A percentile compares a stretch with the other conserved stretches of the same genome.
Conservation (phyloP, 1,140 invertebrate genomes). For the Caenorhabditis remanei region DNA sequence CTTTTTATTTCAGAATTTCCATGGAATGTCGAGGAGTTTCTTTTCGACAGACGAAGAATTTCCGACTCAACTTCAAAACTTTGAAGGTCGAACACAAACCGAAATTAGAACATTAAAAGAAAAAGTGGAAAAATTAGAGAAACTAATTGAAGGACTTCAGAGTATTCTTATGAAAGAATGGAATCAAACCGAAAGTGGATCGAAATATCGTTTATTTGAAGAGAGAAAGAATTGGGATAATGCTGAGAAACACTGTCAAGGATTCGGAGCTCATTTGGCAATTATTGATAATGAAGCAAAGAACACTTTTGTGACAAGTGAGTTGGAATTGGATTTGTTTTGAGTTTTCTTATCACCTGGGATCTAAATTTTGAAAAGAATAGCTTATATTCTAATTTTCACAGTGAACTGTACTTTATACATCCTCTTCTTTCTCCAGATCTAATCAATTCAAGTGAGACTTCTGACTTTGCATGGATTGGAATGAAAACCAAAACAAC, state of each 20-base stretch:
- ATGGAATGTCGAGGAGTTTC: conserved; percentile 23
- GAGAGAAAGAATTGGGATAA: conserved; percentile 60
- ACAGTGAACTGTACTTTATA: no score
- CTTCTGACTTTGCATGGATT: conserved; percentile 57
- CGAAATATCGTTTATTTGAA: conserved; percentile 38
- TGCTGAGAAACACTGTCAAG: conserved; percentile 56
- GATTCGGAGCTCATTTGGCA: conserved; percentile 51
- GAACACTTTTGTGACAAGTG: conserved; percentile 53
- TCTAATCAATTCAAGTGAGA: conserved; percentile 45
- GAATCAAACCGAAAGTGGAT: conserved; percentile 54
- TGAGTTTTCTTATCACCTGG: no score
- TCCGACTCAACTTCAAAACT: conserved; percentile 33
- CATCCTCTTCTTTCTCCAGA: not conserved
- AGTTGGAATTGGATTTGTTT: not conserved
- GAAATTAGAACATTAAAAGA: conserved; percentile 27
- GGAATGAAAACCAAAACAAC: conserved; percentile 61
- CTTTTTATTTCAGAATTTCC: conserved; percentile 34
- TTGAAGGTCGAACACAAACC: conserved; percentile 43
- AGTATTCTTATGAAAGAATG: conserved; percentile 54
- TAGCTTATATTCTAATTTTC: not conserved
- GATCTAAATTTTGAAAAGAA: no score
- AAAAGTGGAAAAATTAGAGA: conserved; percentile 49
- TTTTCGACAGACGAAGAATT: conserved; percentile 47
- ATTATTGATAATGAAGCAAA: conserved; percentile 53
- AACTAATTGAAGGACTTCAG: conserved; percentile 33